These are phyloP conservation scores for Cristatella mucedo DNA, from an alignment of 2,888 invertebrate genomes.

Conservation along the genomic window DNA sequence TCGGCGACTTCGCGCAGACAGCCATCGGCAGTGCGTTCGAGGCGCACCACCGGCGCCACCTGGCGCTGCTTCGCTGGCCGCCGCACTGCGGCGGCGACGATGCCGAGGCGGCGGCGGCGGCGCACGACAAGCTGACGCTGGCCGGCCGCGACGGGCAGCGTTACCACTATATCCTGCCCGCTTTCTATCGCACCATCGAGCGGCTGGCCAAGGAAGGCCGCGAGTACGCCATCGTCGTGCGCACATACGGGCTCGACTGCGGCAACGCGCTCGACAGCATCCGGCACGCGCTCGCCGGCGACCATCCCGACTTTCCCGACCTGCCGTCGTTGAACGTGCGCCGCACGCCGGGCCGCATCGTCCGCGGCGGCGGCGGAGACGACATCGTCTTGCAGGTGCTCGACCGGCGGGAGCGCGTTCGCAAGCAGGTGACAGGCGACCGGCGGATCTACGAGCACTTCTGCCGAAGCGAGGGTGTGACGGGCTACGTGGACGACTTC, in stretches of 20 bases:
- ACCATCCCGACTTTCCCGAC: constrained; percentile 26
- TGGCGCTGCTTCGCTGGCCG: constrained; percentile 26
- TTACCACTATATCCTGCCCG: constrained; percentile 34
- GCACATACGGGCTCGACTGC: constrained; percentile 34
- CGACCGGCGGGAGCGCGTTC: too few relatives aligned
- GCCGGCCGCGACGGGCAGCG: constrained; percentile 11
- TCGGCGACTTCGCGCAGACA: constrained; percentile 30
- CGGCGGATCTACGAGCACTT: constrained; percentile 24
- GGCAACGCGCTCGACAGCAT: constrained; percentile 25
- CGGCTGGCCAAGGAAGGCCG: constrained; percentile 19
- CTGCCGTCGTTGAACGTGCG: constrained; percentile 19
- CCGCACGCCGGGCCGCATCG: constrained; percentile 19
- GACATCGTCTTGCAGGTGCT: constrained; percentile 15
- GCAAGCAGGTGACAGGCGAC: constrained; percentile 14
- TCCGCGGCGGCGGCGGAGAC: constrained; percentile 15
- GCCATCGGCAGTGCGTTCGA: constrained; percentile 22
- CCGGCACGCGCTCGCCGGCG: constrained; percentile 19
- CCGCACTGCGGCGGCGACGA: constrained; percentile 14
- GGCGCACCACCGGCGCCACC: constrained; percentile 22
- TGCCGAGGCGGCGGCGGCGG: constrained; percentile 19
- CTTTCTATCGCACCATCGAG: constrained; percentile 27
- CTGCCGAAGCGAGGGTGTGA: constrained; percentile 21
- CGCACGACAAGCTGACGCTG: constrained; percentile 17
- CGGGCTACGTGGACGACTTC: constrained; percentile 32
- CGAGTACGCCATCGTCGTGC: constrained; percentile 28